Evolutionary conservation across 2,888 invertebrate genomes (phyloP).

Genomic region (Folsomia manolachei): DNA sequence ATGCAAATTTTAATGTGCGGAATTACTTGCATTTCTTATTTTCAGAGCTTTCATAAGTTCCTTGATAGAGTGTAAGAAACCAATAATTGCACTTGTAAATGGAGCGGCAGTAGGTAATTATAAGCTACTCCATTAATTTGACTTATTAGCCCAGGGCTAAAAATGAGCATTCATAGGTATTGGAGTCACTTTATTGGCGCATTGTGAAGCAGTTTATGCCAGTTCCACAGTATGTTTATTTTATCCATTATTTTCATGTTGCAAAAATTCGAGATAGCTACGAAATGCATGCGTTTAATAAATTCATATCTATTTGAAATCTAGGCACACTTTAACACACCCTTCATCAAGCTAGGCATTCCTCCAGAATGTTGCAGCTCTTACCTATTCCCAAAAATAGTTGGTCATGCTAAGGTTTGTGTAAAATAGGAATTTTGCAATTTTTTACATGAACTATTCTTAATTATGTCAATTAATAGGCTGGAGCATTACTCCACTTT

Average conservation of each 20-base stretch:
- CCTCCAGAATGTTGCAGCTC: constrained; percentile 87
- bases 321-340: constrained; percentile 82
- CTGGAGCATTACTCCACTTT: constrained; percentile 61
- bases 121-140: no score
- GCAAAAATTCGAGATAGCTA: background rate
- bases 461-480: constrained; percentile 52
- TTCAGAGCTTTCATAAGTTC: background rate
- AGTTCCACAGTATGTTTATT: constrained; percentile 54
- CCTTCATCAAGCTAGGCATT: constrained; percentile 79
- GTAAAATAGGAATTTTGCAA: background rate
- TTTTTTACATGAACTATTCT: background rate
- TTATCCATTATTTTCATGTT: background rate
- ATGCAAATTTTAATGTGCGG: background rate
- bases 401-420: constrained; percentile 72
- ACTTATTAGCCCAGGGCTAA: no score
- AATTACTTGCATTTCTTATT: background rate
- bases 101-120: constrained; percentile 93
- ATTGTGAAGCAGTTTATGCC: constrained; percentile 86
- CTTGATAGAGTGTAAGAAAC: constrained; percentile 82
- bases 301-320: constrained; percentile 55
- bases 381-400: constrained; percentile 74
- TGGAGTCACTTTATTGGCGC: constrained; percentile 73
- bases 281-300: background rate
- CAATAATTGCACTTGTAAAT: constrained; percentile 84
- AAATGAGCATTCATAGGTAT: no score